Evolutionary conservation across 2,797 vertebrate species (phyloP).

Genomic region (Miichthys miiuy): DNA sequence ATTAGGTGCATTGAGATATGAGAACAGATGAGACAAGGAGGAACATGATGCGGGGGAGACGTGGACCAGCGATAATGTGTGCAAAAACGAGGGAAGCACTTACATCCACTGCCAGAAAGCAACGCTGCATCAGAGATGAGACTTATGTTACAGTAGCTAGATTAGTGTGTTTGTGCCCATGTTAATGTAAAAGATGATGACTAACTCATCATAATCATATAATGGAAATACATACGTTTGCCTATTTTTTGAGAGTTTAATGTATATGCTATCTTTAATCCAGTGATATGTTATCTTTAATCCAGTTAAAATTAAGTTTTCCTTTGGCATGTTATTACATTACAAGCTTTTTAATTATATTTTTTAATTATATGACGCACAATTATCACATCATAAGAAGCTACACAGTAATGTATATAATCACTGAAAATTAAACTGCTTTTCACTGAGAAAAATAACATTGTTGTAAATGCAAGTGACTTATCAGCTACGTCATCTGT

Average conservation of each 20-base stretch:
- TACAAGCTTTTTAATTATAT: conserved; percentile 3
- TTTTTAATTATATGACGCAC: conserved; percentile 15
- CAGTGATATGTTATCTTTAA: neutral
- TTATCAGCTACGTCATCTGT: conserved; percentile 17
- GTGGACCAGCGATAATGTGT: conserved; percentile 11
- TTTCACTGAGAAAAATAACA: conserved; percentile 23
- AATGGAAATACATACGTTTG: neutral
- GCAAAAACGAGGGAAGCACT: conserved; percentile 6
- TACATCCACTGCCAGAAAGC: conserved; percentile 16
- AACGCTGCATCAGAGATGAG: conserved; percentile 24
- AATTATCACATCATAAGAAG: conserved; percentile 28
- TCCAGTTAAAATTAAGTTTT: too few species aligned
- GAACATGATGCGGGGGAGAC: conserved; percentile 31
- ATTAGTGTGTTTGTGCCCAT: neutral
- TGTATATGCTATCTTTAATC: neutral
- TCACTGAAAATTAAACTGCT: conserved; percentile 32
- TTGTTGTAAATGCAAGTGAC: conserved; percentile 5
- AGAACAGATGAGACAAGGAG: conserved; percentile 53
- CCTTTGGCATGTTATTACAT: conserved; percentile 10
- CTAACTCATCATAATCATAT: neutral
- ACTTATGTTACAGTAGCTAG: neutral
- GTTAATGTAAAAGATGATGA: neutral
- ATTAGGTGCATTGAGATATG: conserved; percentile 44
- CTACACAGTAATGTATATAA: conserved; percentile 27
- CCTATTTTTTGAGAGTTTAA: neutral